Evolutionary conservation across 2,113 vertebrate species (phyloP), one percentile per base, ranked within the genome.

Genomic region (Chaetodon auriga): DNA sequence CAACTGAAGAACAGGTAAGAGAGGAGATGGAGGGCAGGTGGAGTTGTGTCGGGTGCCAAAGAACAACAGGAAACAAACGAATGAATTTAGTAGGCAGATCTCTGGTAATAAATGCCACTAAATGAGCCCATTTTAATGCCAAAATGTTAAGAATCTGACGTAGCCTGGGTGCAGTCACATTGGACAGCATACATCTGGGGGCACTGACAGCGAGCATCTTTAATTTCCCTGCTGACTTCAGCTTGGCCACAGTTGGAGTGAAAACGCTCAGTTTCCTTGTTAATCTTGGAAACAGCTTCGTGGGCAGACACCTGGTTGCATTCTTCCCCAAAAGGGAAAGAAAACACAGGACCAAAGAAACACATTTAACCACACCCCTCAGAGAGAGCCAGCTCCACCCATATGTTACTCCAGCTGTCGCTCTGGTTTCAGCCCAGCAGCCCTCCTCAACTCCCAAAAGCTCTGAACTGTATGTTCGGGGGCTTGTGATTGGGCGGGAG

Each of bases 311-410:
- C 41, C 51, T 19, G 51, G 41, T 87, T 18, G 46, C 86, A 16
- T 53, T 82, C 65, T 68, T 74, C 12, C 85, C 86, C 60, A 82
- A 71, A 7, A 77, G 7, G 16, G 84, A 80, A 70, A 92, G 70
- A 9, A 92, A 92, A 54, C 81, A 81, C 38, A 93, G 72, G 13
- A 91, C 53, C 18, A 91, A 65, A 8, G 88, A 92, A 0, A 90
- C 60, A 1, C 81, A 92, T 86, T 86, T 90, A 53, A 78, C 83
- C 62, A 89, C 89, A 21, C 77, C 86, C 68, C 80, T 89, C 45
- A 88, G 78, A 62, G 64, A 82, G 58, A 82, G 82, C 88, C 84
- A 73, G 66, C 65, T 68, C 46, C 6, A 70, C 88, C 84, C 73
- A 35, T 66, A 46, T 35, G 54, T 13, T 3, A 21, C 14, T 5